Percentiles rank a stretch among this genome's conserved stretches.
Conservation (phyloP, 2,113 vertebrate genomes). For the Crotalus viridis region DNA sequence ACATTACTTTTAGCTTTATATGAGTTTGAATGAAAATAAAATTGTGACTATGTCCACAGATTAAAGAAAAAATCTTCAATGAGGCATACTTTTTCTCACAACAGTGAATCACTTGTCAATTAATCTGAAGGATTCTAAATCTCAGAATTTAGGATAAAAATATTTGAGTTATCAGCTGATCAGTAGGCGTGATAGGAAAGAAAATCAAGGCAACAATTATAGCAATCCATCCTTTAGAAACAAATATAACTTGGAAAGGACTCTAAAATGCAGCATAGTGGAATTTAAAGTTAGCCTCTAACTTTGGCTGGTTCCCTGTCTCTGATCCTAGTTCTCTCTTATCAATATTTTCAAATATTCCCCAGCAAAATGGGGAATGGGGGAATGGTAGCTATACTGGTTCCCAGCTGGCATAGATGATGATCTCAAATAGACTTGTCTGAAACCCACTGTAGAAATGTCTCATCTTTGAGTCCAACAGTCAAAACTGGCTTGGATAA, state of each 20-base stretch:
- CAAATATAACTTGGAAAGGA: neutral
- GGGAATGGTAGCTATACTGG: neutral
- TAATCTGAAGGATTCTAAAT: conserved; percentile 49
- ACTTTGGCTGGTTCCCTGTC: neutral
- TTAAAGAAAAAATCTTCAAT: neutral
- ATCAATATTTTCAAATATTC: neutral
- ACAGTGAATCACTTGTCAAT: conserved; percentile 34
- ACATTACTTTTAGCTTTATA: neutral
- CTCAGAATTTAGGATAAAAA: conserved; percentile 52
- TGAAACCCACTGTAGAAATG: neutral
- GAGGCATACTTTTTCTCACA: neutral
- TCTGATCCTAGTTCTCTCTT: neutral
- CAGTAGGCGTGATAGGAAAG: conserved; percentile 47
- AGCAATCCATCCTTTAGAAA: neutral
- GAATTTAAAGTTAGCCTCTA: neutral
- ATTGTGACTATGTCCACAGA: neutral
- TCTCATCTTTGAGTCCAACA: neutral
- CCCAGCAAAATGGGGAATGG: neutral
- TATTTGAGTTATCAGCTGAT: conserved; percentile 35
- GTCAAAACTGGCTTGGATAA: neutral
- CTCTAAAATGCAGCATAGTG: neutral
- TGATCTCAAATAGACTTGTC: neutral
- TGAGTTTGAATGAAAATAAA: neutral
- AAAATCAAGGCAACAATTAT: conserved; percentile 26
- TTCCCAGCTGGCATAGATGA: neutral